These are phyloP conservation scores for Toxostoma redivivum DNA, from an alignment of 2,113 vertebrate species.

Conservation along the genomic window DNA sequence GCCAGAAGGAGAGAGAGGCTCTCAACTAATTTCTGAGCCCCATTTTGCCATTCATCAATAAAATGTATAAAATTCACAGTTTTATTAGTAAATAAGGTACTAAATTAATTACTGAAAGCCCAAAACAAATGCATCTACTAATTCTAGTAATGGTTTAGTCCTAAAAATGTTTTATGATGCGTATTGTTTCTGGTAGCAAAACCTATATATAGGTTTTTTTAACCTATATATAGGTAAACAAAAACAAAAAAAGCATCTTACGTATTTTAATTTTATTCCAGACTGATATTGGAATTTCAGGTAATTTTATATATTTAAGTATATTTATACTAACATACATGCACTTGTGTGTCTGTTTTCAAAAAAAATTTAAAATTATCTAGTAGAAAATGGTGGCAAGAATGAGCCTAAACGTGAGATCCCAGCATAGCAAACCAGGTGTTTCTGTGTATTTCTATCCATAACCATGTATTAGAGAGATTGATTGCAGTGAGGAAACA, in stretches of 20 bases:
- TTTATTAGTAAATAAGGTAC: not conserved
- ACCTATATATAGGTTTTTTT: too few species aligned
- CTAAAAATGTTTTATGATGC: not conserved
- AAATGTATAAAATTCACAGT: not conserved
- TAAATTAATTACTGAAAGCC: not conserved
- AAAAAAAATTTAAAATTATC: not conserved
- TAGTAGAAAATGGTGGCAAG: not conserved
- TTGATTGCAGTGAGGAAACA: not conserved
- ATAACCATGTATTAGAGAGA: not conserved
- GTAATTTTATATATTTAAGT: not conserved
- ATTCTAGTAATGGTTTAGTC: not conserved
- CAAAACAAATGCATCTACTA: not conserved
- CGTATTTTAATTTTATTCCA: not conserved
- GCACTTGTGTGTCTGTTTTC: accelerated
- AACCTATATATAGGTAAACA: not conserved
- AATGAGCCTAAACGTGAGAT: not conserved
- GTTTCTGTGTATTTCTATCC: not conserved
- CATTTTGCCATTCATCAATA: not conserved
- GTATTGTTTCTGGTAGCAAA: not conserved
- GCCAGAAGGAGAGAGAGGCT: not conserved
- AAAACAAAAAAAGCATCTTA: not conserved
- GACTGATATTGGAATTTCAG: not conserved
- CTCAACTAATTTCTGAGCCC: not conserved
- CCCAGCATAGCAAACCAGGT: not conserved
- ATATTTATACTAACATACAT: not conserved